Conservation (phyloP, 2,888 invertebrate species). For the Macrophya alboannulata region DNA sequence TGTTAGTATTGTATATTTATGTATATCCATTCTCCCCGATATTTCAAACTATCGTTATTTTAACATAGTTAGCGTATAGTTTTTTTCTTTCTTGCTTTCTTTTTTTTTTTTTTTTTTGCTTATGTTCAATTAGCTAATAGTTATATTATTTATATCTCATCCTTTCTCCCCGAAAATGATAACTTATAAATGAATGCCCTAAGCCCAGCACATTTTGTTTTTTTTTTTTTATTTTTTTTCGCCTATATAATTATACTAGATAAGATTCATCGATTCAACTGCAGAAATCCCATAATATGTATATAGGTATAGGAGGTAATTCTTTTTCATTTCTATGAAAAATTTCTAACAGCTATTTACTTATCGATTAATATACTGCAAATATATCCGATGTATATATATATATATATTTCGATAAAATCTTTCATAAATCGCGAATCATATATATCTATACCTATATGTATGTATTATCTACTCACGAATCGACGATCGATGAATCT, state of each 20-base stretch:
- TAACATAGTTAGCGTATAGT: neutral
- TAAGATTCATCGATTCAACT: neutral
- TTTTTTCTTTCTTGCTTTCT: too few species aligned
- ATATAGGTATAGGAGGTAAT: too few species aligned
- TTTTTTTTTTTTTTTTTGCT: neutral
- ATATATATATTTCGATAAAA: neutral
- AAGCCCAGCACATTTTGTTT: constrained; percentile 41
- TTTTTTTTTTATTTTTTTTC: neutral
- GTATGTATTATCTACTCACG: neutral
- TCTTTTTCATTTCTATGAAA: too few species aligned
- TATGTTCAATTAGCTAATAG: neutral
- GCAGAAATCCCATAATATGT: neutral
- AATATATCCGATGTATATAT: neutral
- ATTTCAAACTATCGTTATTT: neutral
- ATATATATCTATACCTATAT: neutral
- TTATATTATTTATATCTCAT: neutral
- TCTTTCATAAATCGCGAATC: neutral
- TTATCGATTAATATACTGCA: neutral
- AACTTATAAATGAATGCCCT: constrained; percentile 51
- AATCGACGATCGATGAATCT: neutral
- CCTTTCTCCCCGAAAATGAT: constrained; percentile 12
- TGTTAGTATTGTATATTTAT: neutral
- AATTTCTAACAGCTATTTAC: too few species aligned
- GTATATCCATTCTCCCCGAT: constrained; percentile 33
- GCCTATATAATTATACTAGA: neutral